Percentiles rank a stretch among this genome's conserved stretches.
Conservation (phyloP, 2,888 invertebrate species). For the Cryptocheilus praepositus region DNA sequence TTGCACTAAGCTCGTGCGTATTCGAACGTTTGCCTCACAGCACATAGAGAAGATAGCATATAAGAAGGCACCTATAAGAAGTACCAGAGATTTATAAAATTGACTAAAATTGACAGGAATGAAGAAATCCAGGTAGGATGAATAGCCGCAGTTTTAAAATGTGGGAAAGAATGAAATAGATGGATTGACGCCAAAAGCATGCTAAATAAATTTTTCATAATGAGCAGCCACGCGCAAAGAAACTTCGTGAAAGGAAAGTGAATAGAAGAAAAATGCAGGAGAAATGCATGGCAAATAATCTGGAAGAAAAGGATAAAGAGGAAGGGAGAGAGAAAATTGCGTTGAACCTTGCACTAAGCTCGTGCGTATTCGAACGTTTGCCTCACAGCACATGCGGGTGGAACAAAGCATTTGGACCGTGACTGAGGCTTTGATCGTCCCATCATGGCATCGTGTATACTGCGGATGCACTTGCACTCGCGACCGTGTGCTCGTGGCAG, state of each 20-base stretch:
- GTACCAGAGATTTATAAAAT: too few relatives aligned
- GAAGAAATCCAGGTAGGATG: too few relatives aligned
- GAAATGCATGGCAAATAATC: not conserved
- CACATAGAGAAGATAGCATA: too few relatives aligned
- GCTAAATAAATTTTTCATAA: not conserved
- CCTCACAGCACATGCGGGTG: slow-evolving; percentile 10
- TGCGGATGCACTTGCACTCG: slow-evolving; percentile 4
- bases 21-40: too few relatives aligned
- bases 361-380: slow-evolving; percentile 18
- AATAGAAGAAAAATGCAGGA: not conserved
- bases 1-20: too few relatives aligned
- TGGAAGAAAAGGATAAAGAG: too few relatives aligned
- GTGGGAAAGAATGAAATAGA: too few relatives aligned
- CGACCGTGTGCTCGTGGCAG: not conserved
- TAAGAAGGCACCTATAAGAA: too few relatives aligned
- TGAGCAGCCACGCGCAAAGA: not conserved
- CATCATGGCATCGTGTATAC: slow-evolving; percentile 7
- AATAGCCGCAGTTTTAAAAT: too few relatives aligned
- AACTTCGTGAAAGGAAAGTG: not conserved
- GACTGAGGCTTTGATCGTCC: slow-evolving; percentile 35
- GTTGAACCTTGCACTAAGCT: not conserved
- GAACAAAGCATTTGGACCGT: slow-evolving; percentile 24
- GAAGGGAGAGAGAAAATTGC: not conserved
- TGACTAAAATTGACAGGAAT: too few relatives aligned
- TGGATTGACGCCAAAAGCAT: too few relatives aligned